Percentiles rank a stretch among this genome's conserved stretches.
These are phyloP conservation scores for Glaucopsyche alexis DNA, from an alignment of 2,888 invertebrate species.

Conservation along the genomic window DNA sequence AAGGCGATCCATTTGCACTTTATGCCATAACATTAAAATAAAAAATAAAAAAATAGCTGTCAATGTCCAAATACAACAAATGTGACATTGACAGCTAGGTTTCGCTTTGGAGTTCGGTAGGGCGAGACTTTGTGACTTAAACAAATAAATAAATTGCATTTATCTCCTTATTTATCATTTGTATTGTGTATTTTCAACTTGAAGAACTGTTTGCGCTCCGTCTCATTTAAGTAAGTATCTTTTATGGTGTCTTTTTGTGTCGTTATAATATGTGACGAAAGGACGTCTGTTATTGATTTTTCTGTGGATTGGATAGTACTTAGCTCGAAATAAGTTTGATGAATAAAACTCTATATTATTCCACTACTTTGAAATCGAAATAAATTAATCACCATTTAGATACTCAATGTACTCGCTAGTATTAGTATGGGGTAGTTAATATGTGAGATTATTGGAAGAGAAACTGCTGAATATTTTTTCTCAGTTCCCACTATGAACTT, in stretches of 20 bases:
- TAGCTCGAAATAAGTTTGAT: conserved; percentile 10
- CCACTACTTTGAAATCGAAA: neutral
- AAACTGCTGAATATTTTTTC: neutral
- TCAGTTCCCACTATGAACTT: neutral
- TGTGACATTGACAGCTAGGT: conserved; percentile 21
- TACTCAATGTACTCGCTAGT: neutral
- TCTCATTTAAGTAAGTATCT: conserved; percentile 8
- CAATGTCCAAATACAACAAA: neutral
- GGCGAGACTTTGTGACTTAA: neutral
- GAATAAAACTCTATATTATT: neutral
- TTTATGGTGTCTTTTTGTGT: neutral
- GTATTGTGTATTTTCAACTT: neutral
- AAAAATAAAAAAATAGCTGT: neutral
- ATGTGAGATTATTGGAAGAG: neutral
- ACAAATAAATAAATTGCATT: conserved; percentile 16
- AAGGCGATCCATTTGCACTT: neutral
- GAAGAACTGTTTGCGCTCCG: neutral
- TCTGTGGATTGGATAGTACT: conserved; percentile 31
- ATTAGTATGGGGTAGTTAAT: neutral
- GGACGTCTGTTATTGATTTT: conserved; percentile 35
- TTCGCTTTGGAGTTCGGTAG: neutral
- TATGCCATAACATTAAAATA: neutral
- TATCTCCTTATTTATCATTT: conserved; percentile 4
- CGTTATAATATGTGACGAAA: neutral
- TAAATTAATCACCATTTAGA: neutral